phyloP scores from a whole-genome alignment of 2,888 invertebrate species.

The Biston betularia region DNA sequence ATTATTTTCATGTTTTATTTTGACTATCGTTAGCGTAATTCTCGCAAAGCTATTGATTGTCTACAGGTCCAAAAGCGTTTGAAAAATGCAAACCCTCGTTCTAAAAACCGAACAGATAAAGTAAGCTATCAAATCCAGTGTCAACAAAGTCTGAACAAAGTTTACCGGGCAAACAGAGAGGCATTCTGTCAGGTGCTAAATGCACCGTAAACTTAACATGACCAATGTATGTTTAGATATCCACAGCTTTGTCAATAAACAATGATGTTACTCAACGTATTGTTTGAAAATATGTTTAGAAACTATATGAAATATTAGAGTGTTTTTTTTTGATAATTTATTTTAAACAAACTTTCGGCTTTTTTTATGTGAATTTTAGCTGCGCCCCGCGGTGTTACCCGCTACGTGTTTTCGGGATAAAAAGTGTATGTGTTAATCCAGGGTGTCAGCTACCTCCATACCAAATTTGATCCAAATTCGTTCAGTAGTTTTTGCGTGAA shows the following conservation, averaged over 20 bases:
- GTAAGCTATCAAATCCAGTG: constrained; percentile 11
- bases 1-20: too few species aligned
- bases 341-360: not conserved
- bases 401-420: too few species aligned
- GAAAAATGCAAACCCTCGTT: not conserved
- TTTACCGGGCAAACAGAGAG: constrained; percentile 20
- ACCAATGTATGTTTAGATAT: not conserved
- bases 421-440: too few species aligned
- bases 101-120: not conserved
- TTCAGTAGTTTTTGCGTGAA: too few species aligned
- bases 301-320: constrained; percentile 10
- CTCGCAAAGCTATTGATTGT: too few species aligned
- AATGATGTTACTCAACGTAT: constrained; percentile 28
- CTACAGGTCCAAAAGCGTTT: not conserved
- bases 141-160: constrained; percentile 11
- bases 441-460: too few species aligned
- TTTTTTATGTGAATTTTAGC: too few species aligned
- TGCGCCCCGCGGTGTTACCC: too few species aligned
- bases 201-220: constrained; percentile 30
- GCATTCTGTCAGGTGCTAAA: constrained; percentile 24
- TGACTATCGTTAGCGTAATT: too few species aligned
- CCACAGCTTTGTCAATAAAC: constrained; percentile 20
- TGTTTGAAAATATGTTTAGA: constrained; percentile 20
- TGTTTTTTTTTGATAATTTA: not conserved
- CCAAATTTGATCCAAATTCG: too few species aligned